Base-by-base conservation (phyloP, 2,113 vertebrate species). In the Bathybates hornii region DNA sequence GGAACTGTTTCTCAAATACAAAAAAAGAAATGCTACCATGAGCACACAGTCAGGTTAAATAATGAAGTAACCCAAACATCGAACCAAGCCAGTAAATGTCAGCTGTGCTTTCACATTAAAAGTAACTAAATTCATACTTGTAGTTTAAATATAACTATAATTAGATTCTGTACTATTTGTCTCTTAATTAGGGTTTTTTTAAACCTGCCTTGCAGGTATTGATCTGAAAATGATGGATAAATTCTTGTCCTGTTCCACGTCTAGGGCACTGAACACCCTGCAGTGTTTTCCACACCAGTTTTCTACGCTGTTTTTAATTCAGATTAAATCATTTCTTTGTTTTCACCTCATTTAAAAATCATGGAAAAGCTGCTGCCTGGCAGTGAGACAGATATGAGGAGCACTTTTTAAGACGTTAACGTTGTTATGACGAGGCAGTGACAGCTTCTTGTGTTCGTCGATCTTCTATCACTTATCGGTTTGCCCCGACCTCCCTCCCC, bases 171-270 rank as follows among this genome's bases (percentile, higher is more conserved):
- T 71, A 71, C 0, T 43, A 71, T 48, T 73, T 9, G 13, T 10
- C 13, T 68, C 63, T 45, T 43, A 45, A 45, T 16, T 45, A 10
- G n/a, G 0, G 21, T 27, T 45, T 0, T 1, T 45, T 43, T 9
- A 27, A 71, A 71, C 0, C 5, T 16, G 66, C 38, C 12, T 71
- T 43, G n/a, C 7, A 43, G 8, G 7, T 27, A 71, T 10, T 27
- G 12, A 71, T 6, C 21, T 43, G 7, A 71, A 71, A 71, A 27
- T 17, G 0, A 73, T 73, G 41, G 38, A 45, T 17, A 17, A 45
- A 73, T 45, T 73, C 36, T 45, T 0, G 19, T 9, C 6, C 36
- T 41, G 36, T 68, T 13, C 63, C 34, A 41, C 11, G 0, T 73
- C 13, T 1, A 10, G 2, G n/a, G 0, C 38, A 2, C 38, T 45